Conservation (phyloP, 2,797 vertebrate species). For the Tarsius wallacei region DNA sequence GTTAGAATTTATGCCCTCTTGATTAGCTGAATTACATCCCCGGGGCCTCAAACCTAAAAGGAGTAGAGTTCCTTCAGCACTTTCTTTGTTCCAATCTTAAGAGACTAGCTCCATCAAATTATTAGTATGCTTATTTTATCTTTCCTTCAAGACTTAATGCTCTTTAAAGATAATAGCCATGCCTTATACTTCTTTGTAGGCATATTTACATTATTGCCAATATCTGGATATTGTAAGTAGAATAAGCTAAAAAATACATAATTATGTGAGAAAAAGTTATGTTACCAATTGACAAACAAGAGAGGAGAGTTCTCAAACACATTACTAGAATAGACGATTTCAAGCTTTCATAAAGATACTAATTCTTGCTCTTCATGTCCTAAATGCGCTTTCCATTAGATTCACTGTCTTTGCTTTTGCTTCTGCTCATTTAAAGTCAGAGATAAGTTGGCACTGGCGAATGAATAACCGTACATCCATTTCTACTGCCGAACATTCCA, state of each 20-base stretch:
- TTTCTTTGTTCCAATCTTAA: constrained; percentile 69
- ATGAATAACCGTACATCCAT: neutral
- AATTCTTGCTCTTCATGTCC: neutral
- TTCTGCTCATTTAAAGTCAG: neutral
- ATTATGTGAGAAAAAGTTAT: neutral
- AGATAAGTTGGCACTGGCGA: neutral
- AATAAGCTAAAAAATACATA: neutral
- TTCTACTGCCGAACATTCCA: neutral
- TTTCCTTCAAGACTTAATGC: neutral
- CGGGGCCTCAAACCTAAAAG: constrained; percentile 54
- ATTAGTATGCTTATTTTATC: constrained; percentile 30
- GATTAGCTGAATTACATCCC: constrained; percentile 74
- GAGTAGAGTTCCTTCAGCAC: constrained; percentile 63
- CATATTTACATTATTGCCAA: neutral
- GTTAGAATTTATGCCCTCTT: constrained; percentile 75
- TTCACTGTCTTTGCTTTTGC: neutral
- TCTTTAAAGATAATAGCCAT: constrained; percentile 16
- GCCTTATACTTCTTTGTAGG: neutral
- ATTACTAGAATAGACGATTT: neutral
- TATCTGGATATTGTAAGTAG: neutral
- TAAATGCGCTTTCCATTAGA: neutral
- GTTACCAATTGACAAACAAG: neutral
- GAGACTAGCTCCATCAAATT: constrained; percentile 55
- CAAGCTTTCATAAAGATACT: neutral
- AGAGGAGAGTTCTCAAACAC: neutral